These are phyloP conservation scores for Charaxes varanes DNA, from an alignment of 1,140 invertebrate species.

Conservation along the genomic window DNA sequence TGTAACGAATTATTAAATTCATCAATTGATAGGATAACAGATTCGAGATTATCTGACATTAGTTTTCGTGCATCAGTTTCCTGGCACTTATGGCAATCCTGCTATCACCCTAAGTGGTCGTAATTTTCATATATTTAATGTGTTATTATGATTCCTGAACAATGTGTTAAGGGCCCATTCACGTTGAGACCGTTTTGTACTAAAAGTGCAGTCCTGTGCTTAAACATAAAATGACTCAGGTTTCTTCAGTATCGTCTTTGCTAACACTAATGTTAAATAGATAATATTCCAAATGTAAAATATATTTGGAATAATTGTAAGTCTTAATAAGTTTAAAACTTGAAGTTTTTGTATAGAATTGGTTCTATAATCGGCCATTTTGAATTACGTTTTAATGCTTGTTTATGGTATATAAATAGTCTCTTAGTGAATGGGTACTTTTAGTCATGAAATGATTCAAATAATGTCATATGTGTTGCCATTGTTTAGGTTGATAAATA, in stretches of 20 bases:
- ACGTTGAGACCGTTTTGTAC: not conserved
- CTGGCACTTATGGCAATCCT: no score
- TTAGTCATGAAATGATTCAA: conserved; percentile 45
- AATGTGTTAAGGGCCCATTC: conserved; percentile 28
- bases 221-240: not conserved
- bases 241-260: conserved; percentile 11
- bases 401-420: not conserved
- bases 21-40: no score
- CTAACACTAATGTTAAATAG: no score
- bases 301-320: no score
- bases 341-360: no score
- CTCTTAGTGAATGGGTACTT: not conserved
- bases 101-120: no score
- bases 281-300: no score
- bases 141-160: conserved; percentile 37
- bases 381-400: conserved; percentile 1
- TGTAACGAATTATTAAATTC: no score
- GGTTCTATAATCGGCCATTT: no score
- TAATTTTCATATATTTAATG: conserved; percentile 8
- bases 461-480: conserved; percentile 65
- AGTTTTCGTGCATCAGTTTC: no score
- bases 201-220: not conserved
- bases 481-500: conserved; percentile 59
- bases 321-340: no score
- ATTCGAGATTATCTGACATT: no score